Evolutionary conservation across 2,797 vertebrate species (phyloP).

Genomic region (Falco concolor): DNA sequence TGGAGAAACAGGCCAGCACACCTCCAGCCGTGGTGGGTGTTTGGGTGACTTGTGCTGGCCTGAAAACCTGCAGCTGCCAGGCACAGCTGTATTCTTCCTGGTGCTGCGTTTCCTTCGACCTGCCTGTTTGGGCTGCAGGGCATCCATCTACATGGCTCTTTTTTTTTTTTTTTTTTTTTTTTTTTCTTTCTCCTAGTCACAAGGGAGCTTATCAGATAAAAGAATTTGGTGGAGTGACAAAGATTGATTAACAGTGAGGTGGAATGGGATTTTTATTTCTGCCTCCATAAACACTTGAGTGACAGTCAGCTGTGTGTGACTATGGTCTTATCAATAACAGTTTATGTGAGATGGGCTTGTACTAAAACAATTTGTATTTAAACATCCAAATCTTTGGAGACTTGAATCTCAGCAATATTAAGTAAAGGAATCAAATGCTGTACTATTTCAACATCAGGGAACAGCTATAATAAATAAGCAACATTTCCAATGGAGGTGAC

Average conservation of each 20-base stretch:
- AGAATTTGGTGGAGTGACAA: slow-evolving; percentile 21
- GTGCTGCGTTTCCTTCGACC: neutral
- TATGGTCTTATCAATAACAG: slow-evolving; percentile 16
- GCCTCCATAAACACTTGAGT: slow-evolving; percentile 12
- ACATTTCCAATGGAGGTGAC: neutral
- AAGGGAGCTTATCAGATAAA: neutral
- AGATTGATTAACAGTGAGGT: slow-evolving; percentile 24
- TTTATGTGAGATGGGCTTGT: neutral
- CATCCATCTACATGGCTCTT: neutral
- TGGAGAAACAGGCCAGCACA: neutral
- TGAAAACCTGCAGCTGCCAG: neutral
- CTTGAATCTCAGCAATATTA: neutral
- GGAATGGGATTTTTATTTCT: slow-evolving; percentile 42
- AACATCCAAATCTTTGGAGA: neutral
- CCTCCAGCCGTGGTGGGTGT: fast-evolving
- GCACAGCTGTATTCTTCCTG: neutral
- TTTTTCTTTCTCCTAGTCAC: neutral
- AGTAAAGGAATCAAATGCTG: neutral
- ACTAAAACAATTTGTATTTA: neutral
- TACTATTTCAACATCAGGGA: neutral
- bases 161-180: neutral
- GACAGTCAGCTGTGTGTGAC: neutral
- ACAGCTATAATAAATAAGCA: neutral
- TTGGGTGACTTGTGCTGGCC: neutral
- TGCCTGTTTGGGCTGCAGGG: neutral